A percentile compares a stretch with the other conserved stretches of the same genome.
These are phyloP conservation scores for Lathronympha strigana DNA, from an alignment of 2,888 invertebrate genomes.

Conservation along the genomic window DNA sequence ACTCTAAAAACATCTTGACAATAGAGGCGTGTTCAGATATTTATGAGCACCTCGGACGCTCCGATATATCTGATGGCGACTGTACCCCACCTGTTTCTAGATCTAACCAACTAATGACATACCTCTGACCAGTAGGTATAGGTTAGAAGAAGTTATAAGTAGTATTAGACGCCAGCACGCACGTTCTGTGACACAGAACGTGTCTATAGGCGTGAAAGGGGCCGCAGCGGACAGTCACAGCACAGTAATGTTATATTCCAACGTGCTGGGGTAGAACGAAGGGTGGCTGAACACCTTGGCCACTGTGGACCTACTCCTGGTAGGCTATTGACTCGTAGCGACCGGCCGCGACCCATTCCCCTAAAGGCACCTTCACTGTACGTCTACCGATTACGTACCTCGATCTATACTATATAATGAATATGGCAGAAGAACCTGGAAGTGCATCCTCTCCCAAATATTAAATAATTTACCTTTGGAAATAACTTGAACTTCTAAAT, in stretches of 20 bases:
- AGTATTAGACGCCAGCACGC: conserved; percentile 79
- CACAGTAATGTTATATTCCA: conserved; percentile 93
- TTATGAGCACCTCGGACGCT: too few species aligned
- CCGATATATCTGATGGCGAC: too few species aligned
- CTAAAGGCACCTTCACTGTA: conserved; percentile 89
- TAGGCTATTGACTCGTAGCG: conserved; percentile 86
- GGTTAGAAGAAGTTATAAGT: too few species aligned
- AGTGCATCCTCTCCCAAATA: too few species aligned
- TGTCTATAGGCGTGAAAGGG: conserved; percentile 69
- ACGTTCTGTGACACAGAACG: conserved; percentile 84
- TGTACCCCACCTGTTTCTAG: too few species aligned
- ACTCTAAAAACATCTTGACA: too few species aligned
- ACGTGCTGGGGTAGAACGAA: conserved; percentile 87
- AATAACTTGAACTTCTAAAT: too few species aligned
- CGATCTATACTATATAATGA: too few species aligned
- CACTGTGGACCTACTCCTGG: conserved; percentile 85
- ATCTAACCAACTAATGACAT: conserved; percentile 18
- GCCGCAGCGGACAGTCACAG: conserved; percentile 86
- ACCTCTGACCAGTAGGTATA: conserved; percentile 84
- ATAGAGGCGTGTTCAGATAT: too few species aligned
- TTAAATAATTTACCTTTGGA: too few species aligned
- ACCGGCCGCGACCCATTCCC: conserved; percentile 89
- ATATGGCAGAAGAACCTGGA: too few species aligned
- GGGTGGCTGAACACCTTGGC: conserved; percentile 85
- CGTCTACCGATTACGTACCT: too few species aligned